Evolutionary conservation across 2,113 vertebrate species (phyloP).

Genomic region (Addax nasomaculatus): DNA sequence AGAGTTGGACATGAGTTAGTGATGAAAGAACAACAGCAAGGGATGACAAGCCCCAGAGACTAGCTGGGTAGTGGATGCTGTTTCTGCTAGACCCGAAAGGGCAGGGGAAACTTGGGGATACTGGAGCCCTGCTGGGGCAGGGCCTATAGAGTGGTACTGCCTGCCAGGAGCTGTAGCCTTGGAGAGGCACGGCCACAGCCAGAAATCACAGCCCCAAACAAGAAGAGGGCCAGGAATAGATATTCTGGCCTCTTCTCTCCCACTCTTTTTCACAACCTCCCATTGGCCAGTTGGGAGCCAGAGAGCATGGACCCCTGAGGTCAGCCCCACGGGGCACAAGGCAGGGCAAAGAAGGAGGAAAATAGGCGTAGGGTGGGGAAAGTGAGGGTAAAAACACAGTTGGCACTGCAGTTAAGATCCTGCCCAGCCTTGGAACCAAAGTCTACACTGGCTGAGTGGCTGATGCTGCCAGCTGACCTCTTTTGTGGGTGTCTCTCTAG

Average conservation of each 20-base stretch:
- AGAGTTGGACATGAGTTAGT: neutral
- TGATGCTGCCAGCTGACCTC: neutral
- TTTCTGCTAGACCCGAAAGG: no score
- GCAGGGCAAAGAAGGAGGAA: neutral
- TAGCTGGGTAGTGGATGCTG: neutral
- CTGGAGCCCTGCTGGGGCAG: neutral
- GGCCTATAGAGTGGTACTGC: accelerated
- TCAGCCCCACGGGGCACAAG: neutral
- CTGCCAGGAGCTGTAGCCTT: accelerated
- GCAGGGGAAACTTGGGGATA: no score
- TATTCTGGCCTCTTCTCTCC: neutral
- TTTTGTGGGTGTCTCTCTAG: accelerated
- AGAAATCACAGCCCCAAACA: neutral
- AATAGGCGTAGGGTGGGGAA: neutral
- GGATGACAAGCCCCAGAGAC: neutral
- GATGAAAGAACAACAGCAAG: neutral
- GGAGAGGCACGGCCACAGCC: neutral
- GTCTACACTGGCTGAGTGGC: neutral
- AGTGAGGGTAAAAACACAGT: neutral
- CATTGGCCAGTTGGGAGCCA: neutral
- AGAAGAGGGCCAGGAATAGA: neutral
- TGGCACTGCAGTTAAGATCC: no score
- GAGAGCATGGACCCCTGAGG: neutral
- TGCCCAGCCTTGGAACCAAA: neutral
- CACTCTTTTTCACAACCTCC: neutral